Base-by-base conservation (phyloP, 2,888 invertebrate species). In the Hemicrepidius hirtus region DNA sequence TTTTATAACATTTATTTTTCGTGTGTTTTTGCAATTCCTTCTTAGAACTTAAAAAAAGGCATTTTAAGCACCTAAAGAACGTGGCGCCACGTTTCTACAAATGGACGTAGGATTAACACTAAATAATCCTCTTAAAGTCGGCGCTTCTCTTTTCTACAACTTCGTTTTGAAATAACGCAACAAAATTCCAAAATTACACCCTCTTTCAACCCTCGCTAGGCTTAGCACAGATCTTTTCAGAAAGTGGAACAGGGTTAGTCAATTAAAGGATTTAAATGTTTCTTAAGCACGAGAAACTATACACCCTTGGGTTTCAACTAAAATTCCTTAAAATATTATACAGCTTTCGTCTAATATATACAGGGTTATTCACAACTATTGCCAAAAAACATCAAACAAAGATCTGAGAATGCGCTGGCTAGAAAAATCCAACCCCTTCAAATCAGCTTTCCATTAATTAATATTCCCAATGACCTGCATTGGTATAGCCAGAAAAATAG, bases 121-220 rank as follows among this genome's bases (percentile, higher is more conserved):
- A n/a, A 10, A 24, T 67, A 67, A 67, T 67, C 67, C 41, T 67
- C 67, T 67, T 67, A 67, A 16, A 24, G 13, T 32, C 57, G 67
- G 44, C 40, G 40, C 21, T 49, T 49, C 20, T 12, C 12, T 21
- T 12, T 63, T 63, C 13, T 40, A 13, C 21, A 28, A 24, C 2
- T 13, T 44, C 13, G 24, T 18, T 16, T 60, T 60, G 28, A 63
- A 63, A 63, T 65, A 50, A 50, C 46, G 20, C 24, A 46, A 32
- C 28, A 20, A 21, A 64, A 49, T 49, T 64, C 49, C 37, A 55
- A 55, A 55, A 65, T 40, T 41, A 40, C 53, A 41, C 41, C 18
- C 46, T 28, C 32, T 50, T 46, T 28, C 12, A 13, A 40, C n/a
- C 40, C 13, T 13, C 13, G n/a, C 21, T 21, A 49, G n/a, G 49